Base-by-base conservation (phyloP, 2,888 invertebrate species). In the Acanthosoma haemorrhoidale region DNA sequence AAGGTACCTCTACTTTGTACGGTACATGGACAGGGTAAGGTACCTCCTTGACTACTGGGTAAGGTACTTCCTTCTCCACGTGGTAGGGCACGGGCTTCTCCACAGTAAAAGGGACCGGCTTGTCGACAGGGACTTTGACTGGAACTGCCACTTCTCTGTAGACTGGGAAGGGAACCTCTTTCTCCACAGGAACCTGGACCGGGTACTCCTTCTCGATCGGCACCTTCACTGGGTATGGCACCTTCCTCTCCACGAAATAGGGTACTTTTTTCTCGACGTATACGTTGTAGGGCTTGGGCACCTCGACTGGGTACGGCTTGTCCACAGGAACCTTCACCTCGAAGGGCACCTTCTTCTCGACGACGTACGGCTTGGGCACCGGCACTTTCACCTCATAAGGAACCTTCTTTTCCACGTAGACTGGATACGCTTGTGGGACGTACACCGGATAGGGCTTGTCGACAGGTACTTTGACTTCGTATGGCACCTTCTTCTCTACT, bases 271-370 rank as follows among this genome's bases (percentile, higher is more conserved):
- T 90, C 75, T 88, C 88, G 0, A 90, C 87, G 59, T 83, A 86
- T 0, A 88, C 85, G 88, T 90, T 90, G 78, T 87, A 87, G 4
- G 90, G 89, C 73, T 88, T 87, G 25, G 90, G 88, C 38, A 91
- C 86, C 5, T 70, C 68, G 8, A 73, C 63, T 3, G 73, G 70
- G 31, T 71, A 71, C 1, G 71, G 71, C 57, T 69, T 68, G 11
- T 75, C 72, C 18, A 71, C 79, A 76, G 18, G 79, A 3, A 72
- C 71, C 60, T 71, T 72, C 1, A 71, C 61, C 15, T 69, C 43
- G 25, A 70, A 67, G 6, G 72, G 74, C 6, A 74, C 66, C 34
- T 71, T 72, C 69, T 70, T 72, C 57, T 74, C 72, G 1, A 74
- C 74, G 25, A 71, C 67, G 79, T 89, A 89, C 2, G 89, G 89